phyloP scores from a whole-genome alignment of 2,113 vertebrate genomes.

The Oryzias celebensis region DNA sequence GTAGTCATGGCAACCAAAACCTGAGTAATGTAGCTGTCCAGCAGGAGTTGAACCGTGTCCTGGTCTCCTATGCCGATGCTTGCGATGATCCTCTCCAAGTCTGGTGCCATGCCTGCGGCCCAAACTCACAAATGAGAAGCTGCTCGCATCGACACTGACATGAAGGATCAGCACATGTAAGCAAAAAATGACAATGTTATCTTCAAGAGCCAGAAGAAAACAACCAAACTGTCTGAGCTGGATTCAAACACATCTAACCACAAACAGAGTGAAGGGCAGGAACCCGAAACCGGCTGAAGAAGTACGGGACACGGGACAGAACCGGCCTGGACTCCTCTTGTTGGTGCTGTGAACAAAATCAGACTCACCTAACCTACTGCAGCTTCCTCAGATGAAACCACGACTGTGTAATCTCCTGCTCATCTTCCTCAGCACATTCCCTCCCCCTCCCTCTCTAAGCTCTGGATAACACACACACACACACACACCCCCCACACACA shows the following conservation, averaged over 20 bases:
- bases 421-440: neutral
- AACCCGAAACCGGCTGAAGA: too few relatives aligned
- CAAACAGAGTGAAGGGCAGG: too few relatives aligned
- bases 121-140: too few relatives aligned
- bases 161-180: too few relatives aligned
- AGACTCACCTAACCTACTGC: neutral
- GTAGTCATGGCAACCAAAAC: slow-evolving; percentile 40
- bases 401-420: neutral
- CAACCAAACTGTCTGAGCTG: too few relatives aligned
- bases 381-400: neutral
- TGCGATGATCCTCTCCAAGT: slow-evolving; percentile 65
- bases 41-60: slow-evolving; percentile 61
- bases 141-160: too few relatives aligned
- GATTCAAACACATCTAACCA: too few relatives aligned
- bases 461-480: too few relatives aligned
- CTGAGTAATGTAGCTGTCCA: slow-evolving; percentile 69
- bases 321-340: slow-evolving; percentile 16
- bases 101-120: slow-evolving; percentile 51
- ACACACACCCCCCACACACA: too few relatives aligned
- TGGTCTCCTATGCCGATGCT: slow-evolving; percentile 66
- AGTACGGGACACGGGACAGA: too few relatives aligned
- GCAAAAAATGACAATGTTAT: too few relatives aligned
- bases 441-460: slow-evolving; percentile 6
- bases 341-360: neutral
- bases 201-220: too few relatives aligned